Percentiles rank a stretch among this genome's conserved stretches.
Conservation (phyloP, 1,140 invertebrate genomes). For the Palaemon carinicauda region DNA sequence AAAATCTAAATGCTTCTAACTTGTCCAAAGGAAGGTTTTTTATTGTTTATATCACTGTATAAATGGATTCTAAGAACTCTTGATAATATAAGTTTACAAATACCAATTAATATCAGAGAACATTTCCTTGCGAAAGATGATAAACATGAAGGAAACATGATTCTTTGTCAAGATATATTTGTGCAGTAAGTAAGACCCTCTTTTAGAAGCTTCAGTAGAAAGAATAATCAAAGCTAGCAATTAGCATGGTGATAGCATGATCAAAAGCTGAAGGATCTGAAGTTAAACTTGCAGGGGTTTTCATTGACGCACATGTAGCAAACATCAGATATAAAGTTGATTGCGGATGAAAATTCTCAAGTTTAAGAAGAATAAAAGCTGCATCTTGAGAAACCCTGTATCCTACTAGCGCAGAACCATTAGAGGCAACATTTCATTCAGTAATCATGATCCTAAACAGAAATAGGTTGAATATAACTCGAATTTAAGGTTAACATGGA, state of each 20-base stretch:
- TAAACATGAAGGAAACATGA: neutral
- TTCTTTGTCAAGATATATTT: neutral
- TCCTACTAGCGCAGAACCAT: neutral
- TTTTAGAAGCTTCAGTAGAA: neutral
- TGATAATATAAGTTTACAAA: too few species aligned
- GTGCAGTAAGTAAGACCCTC: neutral
- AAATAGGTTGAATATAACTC: neutral
- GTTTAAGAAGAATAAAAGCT: too few species aligned
- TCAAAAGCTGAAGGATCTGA: neutral
- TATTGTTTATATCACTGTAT: too few species aligned
- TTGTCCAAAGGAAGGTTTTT: too few species aligned
- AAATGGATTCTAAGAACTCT: too few species aligned
- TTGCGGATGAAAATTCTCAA: too few species aligned
- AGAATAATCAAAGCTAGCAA: conserved; percentile 19
- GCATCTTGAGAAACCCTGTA: too few species aligned
- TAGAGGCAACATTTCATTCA: neutral
- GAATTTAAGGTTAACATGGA: neutral
- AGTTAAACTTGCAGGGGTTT: neutral
- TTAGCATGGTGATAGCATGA: neutral
- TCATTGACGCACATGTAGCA: conserved; percentile 6
- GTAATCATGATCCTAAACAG: neutral
- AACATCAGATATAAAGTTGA: too few species aligned
- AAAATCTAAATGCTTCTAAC: too few species aligned
- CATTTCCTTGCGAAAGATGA: neutral
- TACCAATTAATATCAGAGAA: too few species aligned